Conservation (phyloP, 2,797 vertebrate species). For the Catharus ustulatus region DNA sequence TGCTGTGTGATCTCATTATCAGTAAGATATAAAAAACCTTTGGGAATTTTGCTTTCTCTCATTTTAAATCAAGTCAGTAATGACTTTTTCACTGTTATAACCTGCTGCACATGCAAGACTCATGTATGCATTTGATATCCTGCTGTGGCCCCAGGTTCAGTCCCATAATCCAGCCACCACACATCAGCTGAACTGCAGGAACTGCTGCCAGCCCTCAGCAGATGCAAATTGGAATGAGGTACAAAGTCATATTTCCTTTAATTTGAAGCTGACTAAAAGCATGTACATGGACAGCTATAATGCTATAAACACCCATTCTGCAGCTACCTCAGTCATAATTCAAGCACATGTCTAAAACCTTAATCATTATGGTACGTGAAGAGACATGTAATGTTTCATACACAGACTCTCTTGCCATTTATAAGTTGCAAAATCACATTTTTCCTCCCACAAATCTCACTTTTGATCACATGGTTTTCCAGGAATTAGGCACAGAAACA, state of each 20-base stretch:
- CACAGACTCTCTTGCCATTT: not conserved
- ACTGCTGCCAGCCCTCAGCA: not conserved
- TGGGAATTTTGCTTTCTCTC: not conserved
- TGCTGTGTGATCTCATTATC: not conserved
- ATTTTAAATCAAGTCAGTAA: constrained; percentile 16
- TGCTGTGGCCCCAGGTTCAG: not conserved
- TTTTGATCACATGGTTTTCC: not conserved
- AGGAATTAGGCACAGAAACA: not conserved
- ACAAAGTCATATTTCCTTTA: not conserved
- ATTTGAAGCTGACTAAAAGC: not conserved
- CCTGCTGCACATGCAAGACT: not conserved
- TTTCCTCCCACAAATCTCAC: not conserved
- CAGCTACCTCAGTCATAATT: not conserved
- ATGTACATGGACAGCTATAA: not conserved
- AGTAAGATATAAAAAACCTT: not conserved
- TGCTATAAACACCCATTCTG: not conserved
- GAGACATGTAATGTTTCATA: not conserved
- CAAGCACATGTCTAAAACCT: not conserved
- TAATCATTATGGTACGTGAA: not conserved
- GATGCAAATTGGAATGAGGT: not conserved
- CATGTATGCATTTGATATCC: not conserved
- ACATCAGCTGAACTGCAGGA: not conserved
- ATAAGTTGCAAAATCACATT: not conserved
- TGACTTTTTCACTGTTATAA: not conserved
- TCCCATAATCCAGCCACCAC: not conserved